Conservation (phyloP, 35 echinoderm and acorn worm species). For the Ptychodera flava region DNA sequence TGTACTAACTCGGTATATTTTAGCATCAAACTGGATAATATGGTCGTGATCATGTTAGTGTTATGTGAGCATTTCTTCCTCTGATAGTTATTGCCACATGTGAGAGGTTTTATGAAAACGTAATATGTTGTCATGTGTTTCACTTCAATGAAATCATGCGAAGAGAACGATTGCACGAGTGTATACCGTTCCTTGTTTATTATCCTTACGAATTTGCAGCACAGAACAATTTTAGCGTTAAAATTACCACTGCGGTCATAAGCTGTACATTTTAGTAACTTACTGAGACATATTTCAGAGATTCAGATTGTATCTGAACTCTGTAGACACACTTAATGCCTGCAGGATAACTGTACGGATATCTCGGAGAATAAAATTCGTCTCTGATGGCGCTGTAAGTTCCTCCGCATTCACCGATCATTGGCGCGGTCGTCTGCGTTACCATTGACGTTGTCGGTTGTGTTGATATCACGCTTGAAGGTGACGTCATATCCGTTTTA, state of each 20-base stretch:
- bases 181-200: neutral
- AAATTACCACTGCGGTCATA: neutral
- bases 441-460: neutral
- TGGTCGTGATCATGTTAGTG: too few species aligned
- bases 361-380: neutral
- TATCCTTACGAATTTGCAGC: neutral
- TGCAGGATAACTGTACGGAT: neutral
- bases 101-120: neutral
- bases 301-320: neutral
- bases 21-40: too few species aligned
- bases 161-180: neutral
- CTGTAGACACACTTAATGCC: neutral
- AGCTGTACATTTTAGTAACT: neutral
- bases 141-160: neutral
- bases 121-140: neutral
- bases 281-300: neutral
- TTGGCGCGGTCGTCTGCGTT: neutral
- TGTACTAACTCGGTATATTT: too few species aligned
- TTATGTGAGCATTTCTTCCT: too few species aligned
- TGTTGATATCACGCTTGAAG: too few species aligned
- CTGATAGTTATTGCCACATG: neutral
- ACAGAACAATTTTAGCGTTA: neutral
- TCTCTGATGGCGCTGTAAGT: neutral
- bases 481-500: neutral
- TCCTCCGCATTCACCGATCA: neutral